phyloP scores from a whole-genome alignment of 30 jellyfish, hydroid and myxozoan genomes.

The Hydractinia echinata region DNA sequence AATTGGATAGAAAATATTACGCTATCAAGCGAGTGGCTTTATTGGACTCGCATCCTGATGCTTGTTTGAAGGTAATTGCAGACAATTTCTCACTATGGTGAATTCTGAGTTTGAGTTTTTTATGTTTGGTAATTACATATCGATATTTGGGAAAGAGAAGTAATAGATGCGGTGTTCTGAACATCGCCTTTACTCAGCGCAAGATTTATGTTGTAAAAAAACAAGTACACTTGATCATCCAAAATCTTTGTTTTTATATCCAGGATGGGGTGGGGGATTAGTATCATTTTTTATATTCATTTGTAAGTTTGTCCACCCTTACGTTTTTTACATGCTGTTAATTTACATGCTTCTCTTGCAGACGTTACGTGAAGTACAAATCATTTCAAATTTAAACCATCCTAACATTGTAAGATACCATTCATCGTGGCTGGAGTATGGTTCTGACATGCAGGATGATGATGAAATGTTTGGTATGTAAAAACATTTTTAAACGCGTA shows the following conservation, averaged over 20 bases:
- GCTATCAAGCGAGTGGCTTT: constrained; percentile 64
- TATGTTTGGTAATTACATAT: too few species aligned
- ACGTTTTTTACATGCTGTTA: neutral
- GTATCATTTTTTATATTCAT: too few species aligned
- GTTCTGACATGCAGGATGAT: neutral
- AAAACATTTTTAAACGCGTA: too few species aligned
- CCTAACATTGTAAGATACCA: constrained; percentile 74
- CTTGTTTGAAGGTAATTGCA: constrained; percentile 55
- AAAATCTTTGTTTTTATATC: too few species aligned
- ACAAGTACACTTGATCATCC: too few species aligned
- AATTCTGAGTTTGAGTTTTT: neutral
- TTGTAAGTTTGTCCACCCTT: neutral
- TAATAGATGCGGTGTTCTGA: too few species aligned
- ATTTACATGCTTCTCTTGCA: neutral
- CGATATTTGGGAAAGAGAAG: too few species aligned
- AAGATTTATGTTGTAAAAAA: too few species aligned
- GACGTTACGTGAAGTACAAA: constrained; percentile 75
- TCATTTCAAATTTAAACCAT: constrained; percentile 66
- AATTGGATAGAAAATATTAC: constrained; percentile 63
- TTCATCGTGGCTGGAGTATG: constrained; percentile 84
- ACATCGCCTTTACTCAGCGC: too few species aligned
- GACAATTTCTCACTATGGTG: neutral
- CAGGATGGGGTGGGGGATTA: too few species aligned
- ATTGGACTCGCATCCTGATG: constrained; percentile 38
- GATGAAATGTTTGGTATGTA: neutral